These are phyloP conservation scores for Furnarius figulus DNA, from an alignment of 2,113 vertebrate species.

Conservation along the genomic window DNA sequence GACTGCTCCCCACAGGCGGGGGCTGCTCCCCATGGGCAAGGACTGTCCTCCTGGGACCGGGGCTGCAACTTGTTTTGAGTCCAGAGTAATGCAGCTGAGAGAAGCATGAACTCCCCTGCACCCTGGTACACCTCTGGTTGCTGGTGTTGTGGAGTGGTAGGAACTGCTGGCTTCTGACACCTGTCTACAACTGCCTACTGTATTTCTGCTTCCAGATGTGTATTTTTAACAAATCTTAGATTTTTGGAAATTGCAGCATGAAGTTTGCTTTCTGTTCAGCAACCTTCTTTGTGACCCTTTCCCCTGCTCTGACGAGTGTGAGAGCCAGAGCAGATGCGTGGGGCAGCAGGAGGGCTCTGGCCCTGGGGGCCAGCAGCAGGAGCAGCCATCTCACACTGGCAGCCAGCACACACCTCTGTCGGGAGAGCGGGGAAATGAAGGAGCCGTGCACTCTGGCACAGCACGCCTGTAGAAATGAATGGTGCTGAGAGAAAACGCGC, in stretches of 20 bases:
- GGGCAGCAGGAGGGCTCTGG: neutral
- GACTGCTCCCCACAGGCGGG: neutral
- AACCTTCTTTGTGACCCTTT: neutral
- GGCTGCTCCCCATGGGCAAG: neutral
- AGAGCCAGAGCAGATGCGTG: neutral
- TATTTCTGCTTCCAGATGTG: neutral
- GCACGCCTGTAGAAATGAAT: neutral
- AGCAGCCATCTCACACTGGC: neutral
- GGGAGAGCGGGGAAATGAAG: neutral
- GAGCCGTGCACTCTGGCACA: neutral
- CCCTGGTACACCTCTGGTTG: neutral
- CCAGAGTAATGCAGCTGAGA: neutral
- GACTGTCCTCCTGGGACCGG: neutral
- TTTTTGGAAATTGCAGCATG: neutral
- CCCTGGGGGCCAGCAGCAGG: rapidly evolving
- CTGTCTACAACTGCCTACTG: neutral
- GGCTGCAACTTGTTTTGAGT: neutral
- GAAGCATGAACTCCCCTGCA: neutral
- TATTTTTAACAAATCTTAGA: neutral
- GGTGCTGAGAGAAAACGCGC: neutral
- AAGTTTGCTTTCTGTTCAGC: neutral
- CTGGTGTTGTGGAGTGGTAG: neutral
- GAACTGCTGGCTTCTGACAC: neutral
- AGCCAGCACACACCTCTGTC: neutral
- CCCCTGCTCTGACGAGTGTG: neutral